phyloP scores from a whole-genome alignment of 2,113 vertebrate species.

The Chaetorhynchus papuensis region DNA sequence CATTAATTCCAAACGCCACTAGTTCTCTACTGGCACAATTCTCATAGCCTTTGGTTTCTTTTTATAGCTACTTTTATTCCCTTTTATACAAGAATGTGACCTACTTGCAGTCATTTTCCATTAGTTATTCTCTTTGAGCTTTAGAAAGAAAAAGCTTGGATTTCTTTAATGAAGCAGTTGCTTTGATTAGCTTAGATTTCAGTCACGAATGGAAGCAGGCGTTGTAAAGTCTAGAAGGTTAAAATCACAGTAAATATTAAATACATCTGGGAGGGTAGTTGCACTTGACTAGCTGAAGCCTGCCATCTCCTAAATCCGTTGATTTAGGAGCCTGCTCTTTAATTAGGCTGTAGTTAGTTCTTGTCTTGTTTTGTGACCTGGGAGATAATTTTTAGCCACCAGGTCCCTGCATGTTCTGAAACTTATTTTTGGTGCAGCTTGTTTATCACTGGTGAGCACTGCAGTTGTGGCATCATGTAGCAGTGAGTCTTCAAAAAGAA shows the following conservation, averaged over 20 bases:
- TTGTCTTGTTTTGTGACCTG: background rate
- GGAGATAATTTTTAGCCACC: background rate
- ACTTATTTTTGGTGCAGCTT: background rate
- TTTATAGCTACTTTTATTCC: conserved; percentile 31
- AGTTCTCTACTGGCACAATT: conserved; percentile 37
- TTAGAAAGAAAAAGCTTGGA: background rate
- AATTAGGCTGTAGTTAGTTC: background rate
- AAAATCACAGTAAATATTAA: background rate
- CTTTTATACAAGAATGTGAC: conserved; percentile 41
- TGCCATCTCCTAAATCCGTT: background rate
- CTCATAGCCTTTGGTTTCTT: conserved; percentile 29
- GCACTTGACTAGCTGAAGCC: background rate
- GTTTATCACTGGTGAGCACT: background rate
- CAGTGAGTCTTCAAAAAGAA: background rate
- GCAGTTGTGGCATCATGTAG: background rate
- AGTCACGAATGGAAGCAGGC: background rate
- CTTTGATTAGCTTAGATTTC: conserved; percentile 24
- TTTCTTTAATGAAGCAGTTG: background rate
- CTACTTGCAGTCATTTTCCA: conserved; percentile 41
- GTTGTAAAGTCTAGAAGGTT: background rate
- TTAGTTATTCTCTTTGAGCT: conserved; percentile 42
- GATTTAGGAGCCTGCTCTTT: background rate
- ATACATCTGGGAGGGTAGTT: background rate
- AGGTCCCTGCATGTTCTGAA: background rate
- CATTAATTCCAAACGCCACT: background rate